phyloP scores from a whole-genome alignment of 2,797 vertebrate genomes.

The Sus cebifrons region DNA sequence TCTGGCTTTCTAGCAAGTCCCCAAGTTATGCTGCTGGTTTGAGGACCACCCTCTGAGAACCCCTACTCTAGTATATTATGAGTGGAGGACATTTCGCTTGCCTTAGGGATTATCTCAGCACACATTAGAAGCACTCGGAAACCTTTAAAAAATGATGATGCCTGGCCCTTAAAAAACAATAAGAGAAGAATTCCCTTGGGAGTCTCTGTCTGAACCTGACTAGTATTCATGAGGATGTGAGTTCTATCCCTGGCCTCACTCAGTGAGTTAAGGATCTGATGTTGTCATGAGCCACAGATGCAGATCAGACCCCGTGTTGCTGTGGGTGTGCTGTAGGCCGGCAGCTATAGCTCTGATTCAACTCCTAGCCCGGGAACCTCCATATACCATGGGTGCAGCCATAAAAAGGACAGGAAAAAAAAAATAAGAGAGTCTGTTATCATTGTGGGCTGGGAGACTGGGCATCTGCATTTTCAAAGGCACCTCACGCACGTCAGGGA shows the following conservation, averaged over 20 bases:
- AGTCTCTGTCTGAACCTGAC: too few species aligned
- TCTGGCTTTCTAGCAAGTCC: neutral
- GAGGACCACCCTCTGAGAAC: constrained; percentile 27
- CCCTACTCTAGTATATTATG: neutral
- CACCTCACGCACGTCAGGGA: neutral
- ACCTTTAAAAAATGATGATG: neutral
- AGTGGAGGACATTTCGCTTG: neutral
- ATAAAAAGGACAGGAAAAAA: too few species aligned
- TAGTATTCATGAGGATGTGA: too few species aligned
- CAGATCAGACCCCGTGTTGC: too few species aligned
- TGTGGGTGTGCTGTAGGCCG: too few species aligned
- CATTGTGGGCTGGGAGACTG: neutral
- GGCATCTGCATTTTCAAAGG: neutral
- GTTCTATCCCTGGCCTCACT: too few species aligned
- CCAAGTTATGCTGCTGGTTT: neutral
- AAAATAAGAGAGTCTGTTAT: neutral
- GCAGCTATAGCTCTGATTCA: too few species aligned
- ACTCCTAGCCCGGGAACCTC: too few species aligned
- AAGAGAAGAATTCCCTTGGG: too few species aligned
- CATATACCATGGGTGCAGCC: too few species aligned
- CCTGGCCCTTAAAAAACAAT: neutral
- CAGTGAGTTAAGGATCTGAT: too few species aligned
- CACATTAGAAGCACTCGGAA: neutral
- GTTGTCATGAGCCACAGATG: too few species aligned
- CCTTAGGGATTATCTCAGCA: neutral